These are phyloP conservation scores for Cynodonichthys magdalenae DNA, from an alignment of 2,797 vertebrate genomes.

Conservation along the genomic window DNA sequence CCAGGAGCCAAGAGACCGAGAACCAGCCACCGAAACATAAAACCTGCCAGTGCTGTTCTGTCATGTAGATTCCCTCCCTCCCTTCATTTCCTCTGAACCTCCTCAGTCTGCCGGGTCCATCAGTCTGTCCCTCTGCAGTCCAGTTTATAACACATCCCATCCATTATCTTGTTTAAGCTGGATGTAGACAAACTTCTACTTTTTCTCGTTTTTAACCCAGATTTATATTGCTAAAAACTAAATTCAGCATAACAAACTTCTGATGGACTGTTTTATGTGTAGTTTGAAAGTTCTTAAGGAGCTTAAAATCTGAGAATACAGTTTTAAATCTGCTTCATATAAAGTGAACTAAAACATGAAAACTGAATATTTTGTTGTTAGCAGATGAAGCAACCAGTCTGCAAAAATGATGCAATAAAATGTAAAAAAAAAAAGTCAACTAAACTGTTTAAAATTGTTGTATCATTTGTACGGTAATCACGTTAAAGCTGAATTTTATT, in stretches of 20 bases:
- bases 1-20: constrained; percentile 31
- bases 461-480: constrained; percentile 13
- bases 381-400: too few relatives aligned
- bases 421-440: too few relatives aligned
- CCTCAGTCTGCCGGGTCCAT: too few relatives aligned
- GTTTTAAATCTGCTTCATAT: constrained; percentile 20
- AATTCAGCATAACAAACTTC: background rate
- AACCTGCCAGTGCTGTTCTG: constrained; percentile 78
- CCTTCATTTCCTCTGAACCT: constrained; percentile 3
- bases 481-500: constrained; percentile 48
- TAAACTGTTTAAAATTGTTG: constrained; percentile 27
- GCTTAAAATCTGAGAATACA: constrained; percentile 8
- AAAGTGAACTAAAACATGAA: constrained; percentile 14
- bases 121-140: constrained; percentile 12
- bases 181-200: constrained; percentile 5
- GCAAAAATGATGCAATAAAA: too few relatives aligned
- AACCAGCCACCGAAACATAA: constrained; percentile 59
- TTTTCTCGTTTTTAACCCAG: too few relatives aligned
- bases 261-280: constrained; percentile 9
- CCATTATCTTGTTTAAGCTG: background rate
- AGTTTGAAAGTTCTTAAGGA: constrained; percentile 39
- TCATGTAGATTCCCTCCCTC: constrained; percentile 69
- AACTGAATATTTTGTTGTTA: too few relatives aligned
- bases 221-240: too few relatives aligned
- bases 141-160: background rate